Conservation (phyloP, 2,888 invertebrate genomes). For the Phania funesta region DNA sequence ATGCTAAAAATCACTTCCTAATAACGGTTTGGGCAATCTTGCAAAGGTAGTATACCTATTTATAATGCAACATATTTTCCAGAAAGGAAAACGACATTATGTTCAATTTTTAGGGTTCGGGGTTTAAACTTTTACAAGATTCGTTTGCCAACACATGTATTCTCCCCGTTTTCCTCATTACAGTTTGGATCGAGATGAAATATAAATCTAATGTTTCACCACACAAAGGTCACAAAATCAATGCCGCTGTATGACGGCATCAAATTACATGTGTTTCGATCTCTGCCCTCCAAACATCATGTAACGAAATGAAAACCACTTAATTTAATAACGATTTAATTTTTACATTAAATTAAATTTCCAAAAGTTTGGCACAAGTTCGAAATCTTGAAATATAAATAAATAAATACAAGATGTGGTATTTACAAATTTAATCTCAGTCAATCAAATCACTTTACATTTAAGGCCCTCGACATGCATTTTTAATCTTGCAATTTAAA, state of each 20-base stretch:
- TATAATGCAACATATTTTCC: no score
- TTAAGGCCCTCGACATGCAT: slow-evolving; percentile 11
- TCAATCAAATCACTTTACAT: neutral
- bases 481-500: slow-evolving; percentile 9
- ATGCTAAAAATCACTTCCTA: no score
- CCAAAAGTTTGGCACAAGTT: neutral
- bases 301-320: no score
- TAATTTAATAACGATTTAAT: no score
- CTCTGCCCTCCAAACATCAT: no score
- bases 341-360: no score
- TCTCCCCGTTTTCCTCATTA: slow-evolving; percentile 1
- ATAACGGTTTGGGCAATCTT: no score
- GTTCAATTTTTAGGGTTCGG: neutral
- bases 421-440: neutral
- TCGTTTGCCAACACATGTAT: neutral
- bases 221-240: slow-evolving; percentile 14
- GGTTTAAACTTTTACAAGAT: neutral
- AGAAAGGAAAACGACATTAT: neutral
- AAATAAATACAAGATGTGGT: neutral
- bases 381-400: neutral
- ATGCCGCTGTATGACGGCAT: slow-evolving; percentile 15
- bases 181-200: slow-evolving; percentile 6
- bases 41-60: no score
- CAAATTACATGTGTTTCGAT: no score
- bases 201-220: neutral